A percentile compares a stretch with the other conserved stretches of the same genome.
Evolutionary conservation across 1,140 invertebrate species (phyloP).

Genomic region (Campoletis sonorensis): DNA sequence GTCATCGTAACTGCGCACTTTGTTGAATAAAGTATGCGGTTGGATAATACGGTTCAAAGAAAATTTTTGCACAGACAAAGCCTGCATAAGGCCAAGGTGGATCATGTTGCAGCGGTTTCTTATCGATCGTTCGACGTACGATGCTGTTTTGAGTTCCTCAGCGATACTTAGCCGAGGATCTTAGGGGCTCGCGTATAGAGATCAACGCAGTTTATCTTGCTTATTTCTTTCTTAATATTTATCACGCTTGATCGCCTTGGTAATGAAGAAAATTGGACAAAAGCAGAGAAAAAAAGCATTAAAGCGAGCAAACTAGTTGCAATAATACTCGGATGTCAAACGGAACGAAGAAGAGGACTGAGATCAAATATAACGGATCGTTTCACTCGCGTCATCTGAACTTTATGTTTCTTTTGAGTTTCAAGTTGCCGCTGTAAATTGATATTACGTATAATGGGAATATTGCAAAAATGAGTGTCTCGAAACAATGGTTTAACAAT

Average conservation of each 20-base stretch:
- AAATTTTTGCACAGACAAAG: too few species aligned
- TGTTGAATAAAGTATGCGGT: too few species aligned
- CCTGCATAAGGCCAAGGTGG: neutral
- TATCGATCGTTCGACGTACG: constrained; percentile 5
- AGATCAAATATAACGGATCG: neutral
- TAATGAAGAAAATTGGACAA: neutral
- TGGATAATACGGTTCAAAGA: too few species aligned
- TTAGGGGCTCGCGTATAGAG: neutral
- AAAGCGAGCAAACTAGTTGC: neutral
- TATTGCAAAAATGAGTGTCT: too few species aligned
- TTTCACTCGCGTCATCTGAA: too few species aligned
- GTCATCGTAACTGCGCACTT: too few species aligned
- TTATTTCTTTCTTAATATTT: neutral
- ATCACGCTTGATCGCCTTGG: neutral
- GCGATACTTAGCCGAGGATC: neutral
- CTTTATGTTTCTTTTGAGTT: too few species aligned
- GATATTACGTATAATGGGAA: too few species aligned
- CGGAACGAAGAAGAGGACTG: neutral
- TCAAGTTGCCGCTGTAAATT: too few species aligned
- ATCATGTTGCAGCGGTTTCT: neutral
- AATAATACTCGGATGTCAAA: constrained; percentile 3
- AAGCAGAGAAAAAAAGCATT: too few species aligned
- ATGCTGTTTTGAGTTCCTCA: neutral
- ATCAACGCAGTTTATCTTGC: neutral
- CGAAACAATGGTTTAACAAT: too few species aligned